Conservation (phyloP, 1,140 invertebrate genomes). For the Cyclina sinensis region DNA sequence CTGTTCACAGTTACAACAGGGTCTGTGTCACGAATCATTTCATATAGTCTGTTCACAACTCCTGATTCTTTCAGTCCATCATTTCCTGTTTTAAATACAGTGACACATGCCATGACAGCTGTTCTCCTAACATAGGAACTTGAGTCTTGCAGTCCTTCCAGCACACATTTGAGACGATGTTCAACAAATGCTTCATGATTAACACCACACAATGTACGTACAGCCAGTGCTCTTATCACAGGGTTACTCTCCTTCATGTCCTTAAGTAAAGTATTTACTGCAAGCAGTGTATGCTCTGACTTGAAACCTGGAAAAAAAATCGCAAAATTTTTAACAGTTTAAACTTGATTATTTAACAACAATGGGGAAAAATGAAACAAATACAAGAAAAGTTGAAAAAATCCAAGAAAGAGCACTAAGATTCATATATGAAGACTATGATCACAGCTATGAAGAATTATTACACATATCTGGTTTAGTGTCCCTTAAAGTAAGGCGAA, state of each 20-base stretch:
- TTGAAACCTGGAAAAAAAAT: constrained; percentile 39
- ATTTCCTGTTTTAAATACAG: constrained; percentile 44
- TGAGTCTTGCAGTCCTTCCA: constrained; percentile 68
- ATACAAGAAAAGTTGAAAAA: no score
- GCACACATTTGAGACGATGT: constrained; percentile 68
- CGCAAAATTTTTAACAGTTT: constrained; percentile 25
- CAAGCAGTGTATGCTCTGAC: constrained; percentile 74
- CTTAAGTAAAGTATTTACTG: constrained; percentile 78
- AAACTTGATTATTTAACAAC: no score
- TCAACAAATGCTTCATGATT: constrained; percentile 71
- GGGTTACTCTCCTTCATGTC: constrained; percentile 78
- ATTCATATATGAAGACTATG: no score
- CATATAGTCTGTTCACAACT: constrained; percentile 76
- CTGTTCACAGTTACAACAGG: constrained; percentile 78
- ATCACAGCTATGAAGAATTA: no score
- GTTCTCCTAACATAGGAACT: constrained; percentile 78
- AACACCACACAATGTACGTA: constrained; percentile 75
- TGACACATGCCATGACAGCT: constrained; percentile 71
- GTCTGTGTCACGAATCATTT: constrained; percentile 77
- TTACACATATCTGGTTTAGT: no score
- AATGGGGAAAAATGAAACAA: no score
- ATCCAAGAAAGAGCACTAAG: no score
- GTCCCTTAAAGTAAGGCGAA: no score
- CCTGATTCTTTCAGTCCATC: constrained; percentile 65
- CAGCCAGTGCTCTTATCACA: constrained; percentile 74